phyloP scores from a whole-genome alignment of 2,797 vertebrate species.

The Karalla daura region DNA sequence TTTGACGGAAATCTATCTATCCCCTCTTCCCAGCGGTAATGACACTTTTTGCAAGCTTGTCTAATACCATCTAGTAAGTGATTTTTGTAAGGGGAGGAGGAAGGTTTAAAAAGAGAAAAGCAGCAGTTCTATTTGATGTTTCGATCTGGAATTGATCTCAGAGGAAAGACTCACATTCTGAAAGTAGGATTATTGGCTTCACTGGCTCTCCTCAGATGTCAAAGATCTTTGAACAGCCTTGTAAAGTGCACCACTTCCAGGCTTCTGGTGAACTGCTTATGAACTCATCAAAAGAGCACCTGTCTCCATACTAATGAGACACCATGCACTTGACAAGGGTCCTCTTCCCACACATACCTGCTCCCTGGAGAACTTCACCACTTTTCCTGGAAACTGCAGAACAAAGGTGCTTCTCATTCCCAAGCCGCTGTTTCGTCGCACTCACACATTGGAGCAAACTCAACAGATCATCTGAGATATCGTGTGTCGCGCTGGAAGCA shows the following conservation, averaged over 20 bases:
- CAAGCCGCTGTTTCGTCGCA: conserved; percentile 43
- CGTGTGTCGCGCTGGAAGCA: conserved; percentile 10
- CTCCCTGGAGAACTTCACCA: conserved; percentile 75
- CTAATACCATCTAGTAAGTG: conserved; percentile 93
- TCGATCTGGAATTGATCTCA: conserved; percentile 99
- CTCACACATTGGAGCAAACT: conserved; percentile 26
- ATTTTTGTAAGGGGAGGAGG: conserved; percentile 84
- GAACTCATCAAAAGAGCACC: conserved; percentile 93
- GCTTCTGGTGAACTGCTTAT: conserved; percentile 93
- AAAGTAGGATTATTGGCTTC: conserved; percentile 99
- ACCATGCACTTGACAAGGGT: conserved; percentile 73
- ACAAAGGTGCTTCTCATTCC: conserved; percentile 62
- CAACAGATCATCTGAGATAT: conserved; percentile 26
- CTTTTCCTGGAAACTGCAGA: conserved; percentile 82
- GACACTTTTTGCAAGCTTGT: conserved; percentile 87
- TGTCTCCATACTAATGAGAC: conserved; percentile 92
- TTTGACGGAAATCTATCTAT: conserved; percentile 86
- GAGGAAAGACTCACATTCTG: conserved; percentile 95
- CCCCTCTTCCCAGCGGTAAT: conserved; percentile 86
- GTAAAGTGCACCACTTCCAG: conserved; percentile 95
- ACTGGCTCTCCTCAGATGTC: conserved; percentile 98
- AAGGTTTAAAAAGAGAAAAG: conserved; percentile 84
- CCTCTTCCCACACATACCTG: conserved; percentile 85
- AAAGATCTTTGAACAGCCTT: conserved; percentile 99
- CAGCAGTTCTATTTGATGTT: conserved; percentile 96